phyloP scores from a whole-genome alignment of 92 coral and sea anemone genomes.

The Siderastrea siderea region DNA sequence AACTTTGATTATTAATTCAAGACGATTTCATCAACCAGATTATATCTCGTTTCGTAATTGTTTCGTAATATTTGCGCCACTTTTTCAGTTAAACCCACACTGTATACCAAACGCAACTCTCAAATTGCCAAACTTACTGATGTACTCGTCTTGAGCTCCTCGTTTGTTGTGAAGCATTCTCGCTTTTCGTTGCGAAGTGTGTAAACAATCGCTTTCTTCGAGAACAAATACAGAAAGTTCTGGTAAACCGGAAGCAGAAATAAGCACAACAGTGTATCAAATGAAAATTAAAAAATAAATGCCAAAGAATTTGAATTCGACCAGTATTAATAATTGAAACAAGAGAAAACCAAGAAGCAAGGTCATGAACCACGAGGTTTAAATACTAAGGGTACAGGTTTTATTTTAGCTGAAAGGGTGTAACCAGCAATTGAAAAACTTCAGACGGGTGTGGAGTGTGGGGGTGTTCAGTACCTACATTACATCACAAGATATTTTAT shows the following conservation, averaged over 20 bases:
- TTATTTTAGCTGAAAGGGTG: no score
- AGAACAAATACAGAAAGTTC: constrained; percentile 5
- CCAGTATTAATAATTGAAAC: no score
- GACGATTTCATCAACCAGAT: not conserved
- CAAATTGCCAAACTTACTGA: not conserved
- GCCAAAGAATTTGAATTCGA: no score
- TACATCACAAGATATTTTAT: not conserved
- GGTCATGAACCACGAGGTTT: no score
- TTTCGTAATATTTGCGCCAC: not conserved
- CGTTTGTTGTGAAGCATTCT: not conserved
- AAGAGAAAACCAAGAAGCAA: no score
- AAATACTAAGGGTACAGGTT: no score
- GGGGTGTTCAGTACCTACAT: not conserved
- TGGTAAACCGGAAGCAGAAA: constrained; percentile 12
- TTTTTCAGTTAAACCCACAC: not conserved
- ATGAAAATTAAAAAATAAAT: no score
- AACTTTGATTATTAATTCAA: not conserved
- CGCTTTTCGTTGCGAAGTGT: not conserved
- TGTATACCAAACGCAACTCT: not conserved
- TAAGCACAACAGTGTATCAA: not conserved
- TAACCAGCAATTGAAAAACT: no score
- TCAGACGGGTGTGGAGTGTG: not conserved
- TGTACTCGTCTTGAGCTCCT: not conserved
- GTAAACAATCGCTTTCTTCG: not conserved
- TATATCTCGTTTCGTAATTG: no score